Percentiles rank a stretch among this genome's conserved stretches.
phyloP scores from a whole-genome alignment of 2,888 invertebrate species.

The Byasa hedistus region DNA sequence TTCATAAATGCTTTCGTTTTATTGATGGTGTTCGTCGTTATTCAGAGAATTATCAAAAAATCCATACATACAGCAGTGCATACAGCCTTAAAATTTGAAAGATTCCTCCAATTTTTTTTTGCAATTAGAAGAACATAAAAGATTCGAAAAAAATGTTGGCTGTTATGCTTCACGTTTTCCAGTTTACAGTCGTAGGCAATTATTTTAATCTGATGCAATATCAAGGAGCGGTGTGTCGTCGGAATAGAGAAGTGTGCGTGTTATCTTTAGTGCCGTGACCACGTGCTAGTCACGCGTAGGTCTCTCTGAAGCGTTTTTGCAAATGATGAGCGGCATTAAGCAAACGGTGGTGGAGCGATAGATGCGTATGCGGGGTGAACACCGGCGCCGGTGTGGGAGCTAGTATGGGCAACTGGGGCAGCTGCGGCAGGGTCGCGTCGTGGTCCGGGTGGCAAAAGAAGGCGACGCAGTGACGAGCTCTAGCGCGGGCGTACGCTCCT shows the following conservation, averaged over 20 bases:
- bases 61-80: no score
- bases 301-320: slow-evolving; percentile 85
- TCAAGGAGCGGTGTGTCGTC: slow-evolving; percentile 48
- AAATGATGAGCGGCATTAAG: slow-evolving; percentile 85
- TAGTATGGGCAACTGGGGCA: slow-evolving; percentile 62
- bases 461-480: slow-evolving; percentile 87
- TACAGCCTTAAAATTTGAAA: no score
- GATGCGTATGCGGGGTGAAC: slow-evolving; percentile 67
- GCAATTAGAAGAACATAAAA: neutral
- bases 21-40: no score
- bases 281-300: slow-evolving; percentile 81
- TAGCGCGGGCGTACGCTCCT: slow-evolving; percentile 80
- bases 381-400: slow-evolving; percentile 58
- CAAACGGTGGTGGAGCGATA: slow-evolving; percentile 78
- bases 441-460: slow-evolving; percentile 88
- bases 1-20: slow-evolving; percentile 17
- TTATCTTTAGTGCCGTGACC: slow-evolving; percentile 38
- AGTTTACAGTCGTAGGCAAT: neutral
- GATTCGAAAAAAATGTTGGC: neutral
- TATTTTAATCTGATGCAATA: neutral
- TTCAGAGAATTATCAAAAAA: no score
- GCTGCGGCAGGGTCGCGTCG: slow-evolving; percentile 71
- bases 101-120: no score
- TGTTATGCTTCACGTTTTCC: neutral
- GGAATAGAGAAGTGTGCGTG: slow-evolving; percentile 42